Evolutionary conservation across 2,797 vertebrate genomes (phyloP).

Genomic region (Antrozous pallidus): DNA sequence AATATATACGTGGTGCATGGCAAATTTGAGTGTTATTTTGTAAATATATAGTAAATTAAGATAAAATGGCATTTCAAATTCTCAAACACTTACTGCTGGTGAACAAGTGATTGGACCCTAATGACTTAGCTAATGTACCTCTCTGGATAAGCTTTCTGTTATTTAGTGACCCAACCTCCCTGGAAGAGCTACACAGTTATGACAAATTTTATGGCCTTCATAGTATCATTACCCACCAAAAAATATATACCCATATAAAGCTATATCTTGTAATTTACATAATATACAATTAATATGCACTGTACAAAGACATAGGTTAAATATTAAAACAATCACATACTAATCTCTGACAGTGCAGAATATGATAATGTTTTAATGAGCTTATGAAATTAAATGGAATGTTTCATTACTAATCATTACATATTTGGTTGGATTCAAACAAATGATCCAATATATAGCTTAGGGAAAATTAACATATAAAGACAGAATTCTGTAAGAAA

Average conservation of each 20-base stretch:
- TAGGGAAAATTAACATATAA: neutral
- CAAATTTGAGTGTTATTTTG: neutral
- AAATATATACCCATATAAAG: neutral
- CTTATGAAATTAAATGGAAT: conserved; percentile 3
- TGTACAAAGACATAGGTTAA: neutral
- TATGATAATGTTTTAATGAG: neutral
- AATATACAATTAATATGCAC: neutral
- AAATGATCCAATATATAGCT: neutral
- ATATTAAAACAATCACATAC: neutral
- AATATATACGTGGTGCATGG: neutral
- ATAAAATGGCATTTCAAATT: conserved; percentile 24
- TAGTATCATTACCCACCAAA: neutral
- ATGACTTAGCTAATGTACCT: neutral
- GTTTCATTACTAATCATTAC: neutral
- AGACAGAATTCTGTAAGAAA: neutral
- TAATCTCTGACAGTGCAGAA: neutral
- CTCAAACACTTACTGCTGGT: neutral
- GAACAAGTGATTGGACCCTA: neutral
- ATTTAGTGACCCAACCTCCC: neutral
- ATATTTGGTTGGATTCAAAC: neutral
- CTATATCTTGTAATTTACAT: neutral
- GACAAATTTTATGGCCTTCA: neutral
- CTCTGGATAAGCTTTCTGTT: neutral
- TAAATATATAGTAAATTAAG: conserved; percentile 14
- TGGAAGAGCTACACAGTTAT: neutral